Evolutionary conservation across 2,113 vertebrate genomes (phyloP), one percentile per base, ranked within the genome.

Genomic region (Cryptomyrus ogoouensis): DNA sequence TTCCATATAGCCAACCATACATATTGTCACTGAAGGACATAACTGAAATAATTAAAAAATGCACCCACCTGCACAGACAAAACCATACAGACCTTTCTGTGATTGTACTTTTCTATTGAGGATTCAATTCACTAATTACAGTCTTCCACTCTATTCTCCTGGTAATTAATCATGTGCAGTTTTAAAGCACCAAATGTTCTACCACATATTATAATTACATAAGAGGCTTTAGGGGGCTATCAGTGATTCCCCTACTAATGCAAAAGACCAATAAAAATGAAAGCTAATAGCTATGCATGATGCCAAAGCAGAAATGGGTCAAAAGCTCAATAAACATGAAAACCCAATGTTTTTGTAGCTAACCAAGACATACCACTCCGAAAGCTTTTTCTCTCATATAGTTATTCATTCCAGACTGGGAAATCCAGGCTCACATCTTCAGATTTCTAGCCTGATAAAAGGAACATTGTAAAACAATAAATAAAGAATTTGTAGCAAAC

Each of bases 121-220:
- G 44, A 84, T 84, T 84, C 83, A 24, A 44, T 84, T 84, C 42
- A 84, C 83, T 84, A 84, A 84, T 84, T 84, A 84, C 44, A 47
- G 83, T 47, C 44, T 84, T 84, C 83, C 83, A 46, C 44, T 46
- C 15, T 80, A 80, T 80, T 80, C 74, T 80, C 74, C 42, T 80
- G 74, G 74, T 80, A 80, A 80, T 80, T 80, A 80, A 80, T 80
- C 74, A 47, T 84, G 83, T 47, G 44, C 42, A 47, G 39, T 84
- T 84, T 84, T 84, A n/a, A 84, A 46, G 44, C 44, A n/a, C 44
- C 83, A 47, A 44, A 84, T 84, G 83, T 84, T 84, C 42, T 84
- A 46, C 83, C 44, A 47, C 39, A 42, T 84, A 47, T 46, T 47
- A 24, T 84, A 84, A 84, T 84, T 44, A 84, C 44, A 47, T 84